These are phyloP conservation scores for Spea hammondii DNA, from an alignment of 2,797 vertebrate species.

Conservation along the genomic window DNA sequence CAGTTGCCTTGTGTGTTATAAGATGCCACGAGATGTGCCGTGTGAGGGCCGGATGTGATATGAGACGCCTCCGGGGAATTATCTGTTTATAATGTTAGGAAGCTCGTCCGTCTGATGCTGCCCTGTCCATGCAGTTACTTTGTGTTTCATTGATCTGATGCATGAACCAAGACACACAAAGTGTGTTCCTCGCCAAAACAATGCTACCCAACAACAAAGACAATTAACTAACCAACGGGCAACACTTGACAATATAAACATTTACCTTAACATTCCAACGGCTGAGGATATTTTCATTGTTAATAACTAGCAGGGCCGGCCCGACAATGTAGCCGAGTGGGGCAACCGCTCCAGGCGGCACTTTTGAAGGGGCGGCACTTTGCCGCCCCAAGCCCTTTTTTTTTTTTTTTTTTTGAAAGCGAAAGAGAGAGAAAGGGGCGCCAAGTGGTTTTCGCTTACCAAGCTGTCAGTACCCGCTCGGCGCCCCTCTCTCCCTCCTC, in stretches of 20 bases:
- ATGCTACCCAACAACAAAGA: not conserved
- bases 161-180: slow-evolving; percentile 22
- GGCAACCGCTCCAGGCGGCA: no score
- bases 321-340: no score
- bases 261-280: no score
- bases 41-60: slow-evolving; percentile 36
- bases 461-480: no score
- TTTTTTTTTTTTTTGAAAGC: no score
- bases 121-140: slow-evolving; percentile 28
- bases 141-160: slow-evolving; percentile 36
- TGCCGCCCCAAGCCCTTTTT: no score
- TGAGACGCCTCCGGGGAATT: slow-evolving; percentile 36
- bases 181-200: not conserved
- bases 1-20: slow-evolving; percentile 38
- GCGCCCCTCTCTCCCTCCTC: no score
- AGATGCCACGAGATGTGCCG: slow-evolving; percentile 32
- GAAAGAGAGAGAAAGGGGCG: no score
- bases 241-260: not conserved
- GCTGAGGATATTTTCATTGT: no score
- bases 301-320: no score
- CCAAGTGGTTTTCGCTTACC: no score
- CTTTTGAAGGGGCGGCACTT: no score
- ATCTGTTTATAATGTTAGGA: slow-evolving; percentile 36
- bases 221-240: slow-evolving; percentile 4
- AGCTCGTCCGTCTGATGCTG: slow-evolving; percentile 28